phyloP scores from a whole-genome alignment of 1,140 invertebrate species.

The Drosophila suzukii region DNA sequence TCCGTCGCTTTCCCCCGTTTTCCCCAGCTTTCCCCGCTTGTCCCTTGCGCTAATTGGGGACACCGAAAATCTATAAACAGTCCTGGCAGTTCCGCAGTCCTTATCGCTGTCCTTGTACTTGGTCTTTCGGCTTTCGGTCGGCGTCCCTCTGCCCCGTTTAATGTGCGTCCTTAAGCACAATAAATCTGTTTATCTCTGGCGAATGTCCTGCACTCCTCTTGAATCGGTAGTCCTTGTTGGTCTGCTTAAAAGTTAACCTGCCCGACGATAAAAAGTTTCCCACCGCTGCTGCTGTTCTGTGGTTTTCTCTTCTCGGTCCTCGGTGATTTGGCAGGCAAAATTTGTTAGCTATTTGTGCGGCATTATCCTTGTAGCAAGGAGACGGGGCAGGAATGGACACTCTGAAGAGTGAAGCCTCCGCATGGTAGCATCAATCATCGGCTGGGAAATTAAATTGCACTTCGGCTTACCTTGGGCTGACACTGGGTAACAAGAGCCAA shows the following conservation, averaged over 20 bases:
- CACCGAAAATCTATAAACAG: slow-evolving; percentile 72
- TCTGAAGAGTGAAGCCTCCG: slow-evolving; percentile 23
- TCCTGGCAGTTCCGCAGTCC: slow-evolving; percentile 26
- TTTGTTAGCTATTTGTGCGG: slow-evolving; percentile 64
- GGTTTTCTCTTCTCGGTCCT: slow-evolving; percentile 12
- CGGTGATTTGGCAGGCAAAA: slow-evolving; percentile 46
- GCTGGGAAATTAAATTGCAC: slow-evolving; percentile 44
- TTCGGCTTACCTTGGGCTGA: slow-evolving; percentile 39
- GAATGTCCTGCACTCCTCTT: slow-evolving; percentile 51
- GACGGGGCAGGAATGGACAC: slow-evolving; percentile 3
- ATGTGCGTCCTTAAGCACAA: slow-evolving; percentile 65
- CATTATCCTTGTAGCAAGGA: slow-evolving; percentile 41
- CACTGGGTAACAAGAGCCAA: slow-evolving; percentile 2
- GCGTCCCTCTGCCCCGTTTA: slow-evolving; percentile 35
- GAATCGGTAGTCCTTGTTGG: slow-evolving; percentile 36
- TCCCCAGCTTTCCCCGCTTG: not conserved
- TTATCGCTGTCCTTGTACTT: slow-evolving; percentile 35
- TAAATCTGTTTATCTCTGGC: slow-evolving; percentile 79
- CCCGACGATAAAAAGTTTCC: slow-evolving; percentile 30
- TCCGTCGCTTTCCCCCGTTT: slow-evolving; percentile 42
- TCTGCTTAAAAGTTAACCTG: slow-evolving; percentile 60
- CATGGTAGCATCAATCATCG: slow-evolving; percentile 53
- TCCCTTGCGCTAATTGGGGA: slow-evolving; percentile 63
- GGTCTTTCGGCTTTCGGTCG: slow-evolving; percentile 14
- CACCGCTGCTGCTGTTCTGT: slow-evolving; percentile 17